Conservation (phyloP, 2,797 vertebrate genomes). For the Gymnocypris eckloni region DNA sequence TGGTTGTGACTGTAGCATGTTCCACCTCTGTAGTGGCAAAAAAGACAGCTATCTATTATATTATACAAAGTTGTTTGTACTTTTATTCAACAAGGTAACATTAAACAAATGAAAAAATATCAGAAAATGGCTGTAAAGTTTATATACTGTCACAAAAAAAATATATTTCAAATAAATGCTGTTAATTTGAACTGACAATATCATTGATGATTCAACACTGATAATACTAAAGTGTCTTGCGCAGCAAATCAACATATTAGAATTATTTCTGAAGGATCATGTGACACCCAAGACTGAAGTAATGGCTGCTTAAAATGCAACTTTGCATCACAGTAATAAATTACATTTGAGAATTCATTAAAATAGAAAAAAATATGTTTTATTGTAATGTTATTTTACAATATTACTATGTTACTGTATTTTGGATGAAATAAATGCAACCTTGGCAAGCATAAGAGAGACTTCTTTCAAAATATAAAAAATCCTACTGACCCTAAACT, state of each 20-base stretch:
- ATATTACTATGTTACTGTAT: background rate
- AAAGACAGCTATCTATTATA: background rate
- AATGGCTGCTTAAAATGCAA: background rate
- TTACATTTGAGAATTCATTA: background rate
- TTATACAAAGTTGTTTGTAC: no score
- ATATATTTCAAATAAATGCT: background rate
- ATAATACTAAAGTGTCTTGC: background rate
- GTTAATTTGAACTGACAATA: background rate
- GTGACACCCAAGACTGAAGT: background rate
- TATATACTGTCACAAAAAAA: background rate
- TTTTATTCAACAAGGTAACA: background rate
- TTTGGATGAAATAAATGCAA: background rate
- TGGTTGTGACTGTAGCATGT: conserved; percentile 91
- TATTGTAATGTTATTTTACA: background rate
- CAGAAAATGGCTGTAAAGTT: background rate
- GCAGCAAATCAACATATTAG: background rate
- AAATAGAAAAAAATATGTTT: background rate
- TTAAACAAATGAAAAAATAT: background rate
- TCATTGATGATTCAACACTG: background rate
- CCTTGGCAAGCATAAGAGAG: background rate
- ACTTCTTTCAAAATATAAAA: background rate
- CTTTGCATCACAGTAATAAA: background rate
- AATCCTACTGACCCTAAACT: background rate
- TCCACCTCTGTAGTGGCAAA: conserved; percentile 85
- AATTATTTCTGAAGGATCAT: conserved; percentile 3